These are phyloP conservation scores for Hyles vespertilio DNA, from an alignment of 1,140 invertebrate genomes.

Conservation along the genomic window DNA sequence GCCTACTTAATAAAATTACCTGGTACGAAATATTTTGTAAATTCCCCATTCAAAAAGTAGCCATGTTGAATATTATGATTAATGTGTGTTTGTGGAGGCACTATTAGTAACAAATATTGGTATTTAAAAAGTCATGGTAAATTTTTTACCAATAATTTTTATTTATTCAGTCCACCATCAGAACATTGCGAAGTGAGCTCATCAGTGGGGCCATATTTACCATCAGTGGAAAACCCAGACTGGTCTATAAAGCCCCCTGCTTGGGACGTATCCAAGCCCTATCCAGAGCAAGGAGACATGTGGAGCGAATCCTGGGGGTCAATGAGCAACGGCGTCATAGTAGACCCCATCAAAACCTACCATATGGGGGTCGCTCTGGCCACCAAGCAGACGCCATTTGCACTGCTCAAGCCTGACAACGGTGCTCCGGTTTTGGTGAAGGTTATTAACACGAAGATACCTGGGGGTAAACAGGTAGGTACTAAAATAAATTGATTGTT, in stretches of 20 bases:
- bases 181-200: conserved; percentile 57
- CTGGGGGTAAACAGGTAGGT: conserved; percentile 59
- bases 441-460: conserved; percentile 55
- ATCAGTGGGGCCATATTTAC: conserved; percentile 45
- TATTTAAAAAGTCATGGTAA: too few relatives aligned
- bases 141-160: not conserved
- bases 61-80: too few relatives aligned
- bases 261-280: conserved; percentile 24
- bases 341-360: conserved; percentile 63
- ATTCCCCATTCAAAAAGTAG: too few relatives aligned
- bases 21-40: too few relatives aligned
- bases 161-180: conserved; percentile 29
- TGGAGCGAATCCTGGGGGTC: conserved; percentile 33
- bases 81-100: too few relatives aligned
- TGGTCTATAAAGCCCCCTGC: conserved; percentile 23
- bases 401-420: conserved; percentile 55
- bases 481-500: not conserved
- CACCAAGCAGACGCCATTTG: conserved; percentile 60
- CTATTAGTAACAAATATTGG: too few relatives aligned
- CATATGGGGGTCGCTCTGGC: conserved; percentile 64
- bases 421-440: conserved; percentile 59
- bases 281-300: conserved; percentile 22
- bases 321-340: conserved; percentile 48
- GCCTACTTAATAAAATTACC: too few relatives aligned
- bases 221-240: conserved; percentile 23